phyloP scores from a whole-genome alignment of 2,113 vertebrate species.

The Scophthalmus maximus region DNA sequence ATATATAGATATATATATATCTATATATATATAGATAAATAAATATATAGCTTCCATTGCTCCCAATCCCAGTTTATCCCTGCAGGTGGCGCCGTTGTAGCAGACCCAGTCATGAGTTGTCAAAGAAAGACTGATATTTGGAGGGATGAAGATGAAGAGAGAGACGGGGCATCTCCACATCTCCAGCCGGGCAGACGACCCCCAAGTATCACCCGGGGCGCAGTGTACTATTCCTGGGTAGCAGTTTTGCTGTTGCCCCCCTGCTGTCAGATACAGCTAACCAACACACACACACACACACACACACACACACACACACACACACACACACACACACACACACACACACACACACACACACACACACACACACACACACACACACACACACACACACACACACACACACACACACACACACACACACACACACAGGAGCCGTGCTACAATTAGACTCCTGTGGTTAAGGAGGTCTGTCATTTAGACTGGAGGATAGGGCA shows the following conservation, averaged over 20 bases:
- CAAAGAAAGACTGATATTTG: too few relatives aligned
- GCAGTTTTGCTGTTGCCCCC: constrained; percentile 22
- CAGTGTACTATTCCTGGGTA: constrained; percentile 65
- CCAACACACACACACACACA: constrained; percentile 28
- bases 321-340: not conserved
- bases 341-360: constrained; percentile 32
- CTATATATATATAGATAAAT: too few relatives aligned
- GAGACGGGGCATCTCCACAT: too few relatives aligned
- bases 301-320: not conserved
- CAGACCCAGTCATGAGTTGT: too few relatives aligned
- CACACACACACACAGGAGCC: constrained; percentile 30
- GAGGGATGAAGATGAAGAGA: too few relatives aligned
- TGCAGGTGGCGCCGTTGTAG: too few relatives aligned
- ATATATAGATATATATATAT: too few relatives aligned
- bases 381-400: constrained; percentile 30
- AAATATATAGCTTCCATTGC: too few relatives aligned
- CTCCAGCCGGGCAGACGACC: constrained; percentile 35
- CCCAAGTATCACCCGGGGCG: constrained; percentile 8
- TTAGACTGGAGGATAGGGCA: constrained; percentile 41
- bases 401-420: constrained; percentile 17
- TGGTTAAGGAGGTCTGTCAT: constrained; percentile 73
- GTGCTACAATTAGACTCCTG: constrained; percentile 77
- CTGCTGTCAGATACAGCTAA: constrained; percentile 17
- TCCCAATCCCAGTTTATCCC: too few relatives aligned
- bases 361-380: constrained; percentile 47